A percentile compares a stretch with the other conserved stretches of the same genome.
Evolutionary conservation across 2,888 invertebrate species (phyloP).

Genomic region (Aproaerema taeniolella): DNA sequence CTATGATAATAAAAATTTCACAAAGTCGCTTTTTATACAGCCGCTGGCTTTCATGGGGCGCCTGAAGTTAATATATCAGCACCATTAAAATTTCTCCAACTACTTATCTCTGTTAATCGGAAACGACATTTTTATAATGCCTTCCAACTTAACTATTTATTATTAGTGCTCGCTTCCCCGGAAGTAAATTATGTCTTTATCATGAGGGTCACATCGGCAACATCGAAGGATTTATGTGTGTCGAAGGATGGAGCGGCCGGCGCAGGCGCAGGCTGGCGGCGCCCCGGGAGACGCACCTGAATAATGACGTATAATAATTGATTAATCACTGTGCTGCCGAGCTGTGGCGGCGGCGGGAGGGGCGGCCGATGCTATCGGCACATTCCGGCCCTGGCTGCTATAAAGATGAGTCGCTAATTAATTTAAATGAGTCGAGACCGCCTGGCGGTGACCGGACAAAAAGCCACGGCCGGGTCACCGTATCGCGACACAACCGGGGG

Average conservation of each 20-base stretch:
- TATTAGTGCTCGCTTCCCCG: constrained; percentile 23
- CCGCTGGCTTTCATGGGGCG: too few relatives aligned
- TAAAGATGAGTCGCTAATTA: constrained; percentile 58
- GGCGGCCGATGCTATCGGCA: constrained; percentile 35
- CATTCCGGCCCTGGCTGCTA: constrained; percentile 32
- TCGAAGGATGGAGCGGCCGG: constrained; percentile 20
- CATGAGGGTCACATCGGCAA: constrained; percentile 36
- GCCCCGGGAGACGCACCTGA: constrained; percentile 30
- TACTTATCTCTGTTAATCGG: constrained; percentile 10
- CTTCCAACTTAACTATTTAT: background rate
- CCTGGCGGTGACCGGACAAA: constrained; percentile 2
- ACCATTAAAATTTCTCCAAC: constrained; percentile 1
- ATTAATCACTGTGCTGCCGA: constrained; percentile 50
- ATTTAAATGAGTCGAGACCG: constrained; percentile 52
- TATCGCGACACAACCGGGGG: constrained; percentile 22
- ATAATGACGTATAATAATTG: constrained; percentile 69
- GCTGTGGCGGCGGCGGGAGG: constrained; percentile 18
- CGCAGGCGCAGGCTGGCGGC: constrained; percentile 25
- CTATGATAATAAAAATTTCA: too few relatives aligned
- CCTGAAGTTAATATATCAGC: too few relatives aligned
- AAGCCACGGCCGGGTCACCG: constrained; percentile 12
- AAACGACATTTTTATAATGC: constrained; percentile 8
- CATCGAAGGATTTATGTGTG: constrained; percentile 30
- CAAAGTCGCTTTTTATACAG: too few relatives aligned
- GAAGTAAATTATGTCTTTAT: constrained; percentile 62